Conservation (phyloP, 2,113 vertebrate genomes). For the Psittacula cyanocephala region DNA sequence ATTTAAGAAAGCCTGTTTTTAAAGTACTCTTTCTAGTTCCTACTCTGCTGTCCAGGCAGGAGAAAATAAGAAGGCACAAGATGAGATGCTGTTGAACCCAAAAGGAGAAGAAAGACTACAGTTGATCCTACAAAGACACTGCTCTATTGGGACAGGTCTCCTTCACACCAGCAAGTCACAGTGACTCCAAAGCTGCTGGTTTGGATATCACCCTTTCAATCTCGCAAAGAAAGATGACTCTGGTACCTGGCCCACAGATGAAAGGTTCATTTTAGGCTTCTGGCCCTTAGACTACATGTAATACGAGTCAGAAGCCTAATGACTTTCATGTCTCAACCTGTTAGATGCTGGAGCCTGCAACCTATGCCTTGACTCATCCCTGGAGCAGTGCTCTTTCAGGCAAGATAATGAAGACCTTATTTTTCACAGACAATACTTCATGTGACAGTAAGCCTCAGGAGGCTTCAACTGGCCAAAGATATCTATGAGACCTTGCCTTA, state of each 20-base stretch:
- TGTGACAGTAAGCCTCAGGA: not conserved
- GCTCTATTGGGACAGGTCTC: not conserved
- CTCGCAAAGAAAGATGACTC: slow-evolving; percentile 58
- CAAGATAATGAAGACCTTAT: slow-evolving; percentile 51
- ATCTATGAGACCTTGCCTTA: not conserved
- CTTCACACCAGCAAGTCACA: not conserved
- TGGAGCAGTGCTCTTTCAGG: slow-evolving; percentile 43
- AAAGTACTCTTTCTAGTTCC: not conserved
- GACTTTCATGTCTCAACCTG: slow-evolving; percentile 60
- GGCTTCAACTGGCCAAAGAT: not conserved
- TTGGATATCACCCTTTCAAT: slow-evolving; percentile 48
- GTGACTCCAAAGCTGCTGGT: slow-evolving; percentile 18
- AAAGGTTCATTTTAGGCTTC: slow-evolving; percentile 64
- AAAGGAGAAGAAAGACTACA: not conserved
- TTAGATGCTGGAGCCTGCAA: slow-evolving; percentile 47
- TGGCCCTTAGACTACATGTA: slow-evolving; percentile 59
- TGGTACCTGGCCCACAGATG: slow-evolving; percentile 66
- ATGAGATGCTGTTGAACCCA: not conserved
- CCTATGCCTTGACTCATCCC: slow-evolving; percentile 61
- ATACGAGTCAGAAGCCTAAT: slow-evolving; percentile 56
- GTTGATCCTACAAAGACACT: not conserved
- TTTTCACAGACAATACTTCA: slow-evolving; percentile 29
- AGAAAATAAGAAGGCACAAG: not conserved
- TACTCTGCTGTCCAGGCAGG: not conserved
- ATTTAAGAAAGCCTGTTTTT: not conserved